phyloP scores from a whole-genome alignment of 1,140 invertebrate species.

The Drosophila triauraria region DNA sequence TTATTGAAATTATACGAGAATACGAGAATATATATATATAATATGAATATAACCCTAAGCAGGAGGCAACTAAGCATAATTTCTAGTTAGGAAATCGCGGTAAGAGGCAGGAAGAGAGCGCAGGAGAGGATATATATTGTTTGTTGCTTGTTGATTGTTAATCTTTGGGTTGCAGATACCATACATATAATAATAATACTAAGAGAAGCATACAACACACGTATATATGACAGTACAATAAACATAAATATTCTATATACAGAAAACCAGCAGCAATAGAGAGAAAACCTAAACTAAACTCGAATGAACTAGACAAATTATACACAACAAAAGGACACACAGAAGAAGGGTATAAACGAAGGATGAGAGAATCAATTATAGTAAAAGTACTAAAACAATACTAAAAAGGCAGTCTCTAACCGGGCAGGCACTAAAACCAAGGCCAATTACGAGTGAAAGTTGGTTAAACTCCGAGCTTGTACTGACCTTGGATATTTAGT shows the following conservation, averaged over 20 bases:
- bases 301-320: slow-evolving; percentile 74
- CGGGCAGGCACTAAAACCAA: slow-evolving; percentile 11
- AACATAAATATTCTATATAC: slow-evolving; percentile 42
- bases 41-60: slow-evolving; percentile 55
- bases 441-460: background rate
- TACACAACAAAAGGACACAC: slow-evolving; percentile 27
- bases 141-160: slow-evolving; percentile 70
- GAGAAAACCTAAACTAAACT: slow-evolving; percentile 39
- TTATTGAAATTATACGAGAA: slow-evolving; percentile 77
- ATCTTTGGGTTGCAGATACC: slow-evolving; percentile 53
- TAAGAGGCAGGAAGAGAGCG: slow-evolving; percentile 3
- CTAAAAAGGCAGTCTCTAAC: slow-evolving; percentile 20
- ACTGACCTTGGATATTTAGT: slow-evolving; percentile 10
- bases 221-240: slow-evolving; percentile 61
- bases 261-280: slow-evolving; percentile 55
- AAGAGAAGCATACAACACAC: slow-evolving; percentile 37
- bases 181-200: slow-evolving; percentile 33
- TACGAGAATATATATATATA: slow-evolving; percentile 43
- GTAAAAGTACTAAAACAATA: slow-evolving; percentile 28
- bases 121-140: slow-evolving; percentile 54
- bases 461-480: background rate
- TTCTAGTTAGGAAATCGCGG: slow-evolving; percentile 37
- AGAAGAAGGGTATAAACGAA: slow-evolving; percentile 22
- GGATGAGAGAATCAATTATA: slow-evolving; percentile 37
- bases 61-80: slow-evolving; percentile 53